A percentile compares a stretch with the other conserved stretches of the same genome.
Evolutionary conservation across 2,797 vertebrate genomes (phyloP).

Genomic region (Potorous gilbertii): DNA sequence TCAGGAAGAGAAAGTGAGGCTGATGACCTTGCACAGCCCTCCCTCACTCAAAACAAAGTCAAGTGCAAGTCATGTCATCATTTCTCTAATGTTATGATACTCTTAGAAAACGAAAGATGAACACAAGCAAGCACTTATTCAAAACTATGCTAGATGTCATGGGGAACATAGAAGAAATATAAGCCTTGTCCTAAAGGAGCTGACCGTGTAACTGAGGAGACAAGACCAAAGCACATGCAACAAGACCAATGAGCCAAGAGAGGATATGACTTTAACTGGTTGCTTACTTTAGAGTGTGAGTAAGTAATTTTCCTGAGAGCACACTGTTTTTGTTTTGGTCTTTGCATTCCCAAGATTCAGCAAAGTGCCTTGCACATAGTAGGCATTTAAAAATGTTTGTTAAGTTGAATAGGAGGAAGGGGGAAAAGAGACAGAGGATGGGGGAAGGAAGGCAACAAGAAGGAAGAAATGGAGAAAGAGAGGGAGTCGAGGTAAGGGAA

Average conservation of each 20-base stretch:
- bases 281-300: neutral
- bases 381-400: neutral
- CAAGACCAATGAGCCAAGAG: neutral
- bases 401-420: neutral
- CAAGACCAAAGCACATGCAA: neutral
- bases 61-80: too few relatives aligned
- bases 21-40: too few relatives aligned
- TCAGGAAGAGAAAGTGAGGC: too few relatives aligned
- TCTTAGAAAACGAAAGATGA: too few relatives aligned
- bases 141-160: neutral
- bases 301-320: neutral
- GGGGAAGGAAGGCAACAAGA: fast-evolving
- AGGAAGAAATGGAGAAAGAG: too few relatives aligned
- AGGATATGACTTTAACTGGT: neutral
- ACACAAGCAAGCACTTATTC: neutral
- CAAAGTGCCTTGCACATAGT: neutral
- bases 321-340: neutral
- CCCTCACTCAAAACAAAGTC: too few relatives aligned
- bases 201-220: neutral
- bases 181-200: neutral
- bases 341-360: neutral
- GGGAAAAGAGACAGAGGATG: fast-evolving
- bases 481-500: too few relatives aligned
- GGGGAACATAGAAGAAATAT: neutral
- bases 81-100: too few relatives aligned